These are phyloP conservation scores for Trissoscelio sp. DNA, from an alignment of 2,888 invertebrate species.

Conservation along the genomic window DNA sequence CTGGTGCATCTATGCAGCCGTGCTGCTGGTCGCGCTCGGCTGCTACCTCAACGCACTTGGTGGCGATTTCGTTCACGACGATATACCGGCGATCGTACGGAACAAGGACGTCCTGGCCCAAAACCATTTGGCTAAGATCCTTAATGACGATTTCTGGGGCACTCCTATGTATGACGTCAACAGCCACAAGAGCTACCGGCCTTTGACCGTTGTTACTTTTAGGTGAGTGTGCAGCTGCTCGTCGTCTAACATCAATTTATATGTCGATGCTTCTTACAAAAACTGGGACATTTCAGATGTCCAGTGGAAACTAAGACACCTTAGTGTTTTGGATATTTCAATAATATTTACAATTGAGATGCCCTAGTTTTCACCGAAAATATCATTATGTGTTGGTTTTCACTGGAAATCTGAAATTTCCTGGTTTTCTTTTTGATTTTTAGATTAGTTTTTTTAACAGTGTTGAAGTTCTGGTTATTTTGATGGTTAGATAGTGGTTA, in stretches of 20 bases:
- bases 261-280: too few species aligned
- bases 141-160: constrained; percentile 95
- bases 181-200: constrained; percentile 95
- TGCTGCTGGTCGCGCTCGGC: constrained; percentile 87
- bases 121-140: constrained; percentile 86
- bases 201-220: constrained; percentile 92
- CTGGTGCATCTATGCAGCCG: constrained; percentile 87
- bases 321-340: too few species aligned
- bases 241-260: too few species aligned
- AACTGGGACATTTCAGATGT: not conserved
- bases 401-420: too few species aligned
- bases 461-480: too few species aligned
- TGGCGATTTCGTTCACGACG: constrained; percentile 95
- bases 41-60: constrained; percentile 90
- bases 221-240: too few species aligned
- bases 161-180: constrained; percentile 91
- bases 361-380: too few species aligned
- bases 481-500: too few species aligned
- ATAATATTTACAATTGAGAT: too few species aligned
- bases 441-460: too few species aligned
- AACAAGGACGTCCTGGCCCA: constrained; percentile 92
- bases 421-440: too few species aligned
- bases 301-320: not conserved
- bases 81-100: constrained; percentile 92
- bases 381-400: too few species aligned